These are phyloP conservation scores for Hydrolagus colliei DNA, from an alignment of 2,797 vertebrate species.

Conservation along the genomic window DNA sequence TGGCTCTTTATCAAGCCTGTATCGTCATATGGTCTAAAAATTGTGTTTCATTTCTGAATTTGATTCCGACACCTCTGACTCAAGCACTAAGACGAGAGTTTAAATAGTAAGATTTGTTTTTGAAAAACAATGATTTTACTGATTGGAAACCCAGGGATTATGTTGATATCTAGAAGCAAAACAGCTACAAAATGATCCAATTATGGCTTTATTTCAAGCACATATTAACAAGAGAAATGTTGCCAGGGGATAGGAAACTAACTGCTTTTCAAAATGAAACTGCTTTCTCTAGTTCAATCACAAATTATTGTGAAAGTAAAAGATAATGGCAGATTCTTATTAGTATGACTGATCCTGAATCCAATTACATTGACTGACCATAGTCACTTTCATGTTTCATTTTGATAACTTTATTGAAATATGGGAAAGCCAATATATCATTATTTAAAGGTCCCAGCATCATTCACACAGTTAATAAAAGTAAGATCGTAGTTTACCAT, in stretches of 20 bases:
- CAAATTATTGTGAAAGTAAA: not conserved
- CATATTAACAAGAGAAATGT: not conserved
- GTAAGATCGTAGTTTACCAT: not conserved
- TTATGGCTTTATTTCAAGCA: not conserved
- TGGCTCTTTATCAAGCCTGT: not conserved
- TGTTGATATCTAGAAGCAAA: not conserved
- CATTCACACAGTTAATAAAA: slow-evolving; percentile 15
- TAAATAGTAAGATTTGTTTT: not conserved
- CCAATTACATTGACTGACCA: slow-evolving; percentile 16
- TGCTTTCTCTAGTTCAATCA: not conserved
- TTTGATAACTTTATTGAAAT: not conserved
- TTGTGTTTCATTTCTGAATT: too few relatives aligned
- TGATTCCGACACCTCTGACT: too few relatives aligned
- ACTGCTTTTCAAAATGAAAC: slow-evolving; percentile 15
- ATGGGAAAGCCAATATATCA: not conserved
- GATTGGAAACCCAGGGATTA: not conserved
- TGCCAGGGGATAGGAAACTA: not conserved
- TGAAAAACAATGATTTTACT: not conserved
- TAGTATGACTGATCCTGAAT: not conserved
- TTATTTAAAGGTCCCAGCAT: not conserved
- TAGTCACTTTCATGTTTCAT: slow-evolving; percentile 18
- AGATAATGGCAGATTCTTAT: not conserved
- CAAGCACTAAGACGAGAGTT: not conserved
- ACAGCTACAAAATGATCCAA: not conserved
- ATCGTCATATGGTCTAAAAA: not conserved